Evolutionary conservation across 2,888 invertebrate genomes (phyloP), one percentile per base, ranked within the genome.

Genomic region (Microplitis deprimator): DNA sequence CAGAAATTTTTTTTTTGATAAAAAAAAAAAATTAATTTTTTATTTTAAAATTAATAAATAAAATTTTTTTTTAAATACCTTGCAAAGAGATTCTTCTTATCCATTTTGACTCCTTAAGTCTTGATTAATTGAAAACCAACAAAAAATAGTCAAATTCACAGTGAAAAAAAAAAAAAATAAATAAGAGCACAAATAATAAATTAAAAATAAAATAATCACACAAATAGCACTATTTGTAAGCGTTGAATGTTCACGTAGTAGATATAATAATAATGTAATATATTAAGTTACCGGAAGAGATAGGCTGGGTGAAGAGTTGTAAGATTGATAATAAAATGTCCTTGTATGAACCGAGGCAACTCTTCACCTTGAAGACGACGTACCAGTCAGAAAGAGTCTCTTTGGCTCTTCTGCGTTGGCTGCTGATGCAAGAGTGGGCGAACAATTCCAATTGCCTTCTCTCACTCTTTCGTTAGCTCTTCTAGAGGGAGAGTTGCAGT

Each of bases 401-500:
- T 50, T 73, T 17, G 62, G 74, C 68, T 79, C 60, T 60, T n/a
- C 17, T 40, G 40, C 17, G 38, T 71, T 61, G 71, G 17, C 50
- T 76, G 81, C 73, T 77, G 76, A 75, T 74, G 75, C 69, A 76
- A 77, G 79, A 81, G 79, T 79, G 79, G 80, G 78, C 77, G 79
- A 73, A 76, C 78, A 71, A 78, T 75, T 71, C 50, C 41, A 40
- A 40, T 65, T 65, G 13, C 29, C 17, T 65, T 16, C 41, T 29
- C 29, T 20, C 16, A 50, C 50, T 50, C 50, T 17, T 72, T 40
- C 77, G 76, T 72, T 68, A 68, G 62, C 59, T 72, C 10, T 50
- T 50, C 50, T 50, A 50, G 72, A 74, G 75, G 77, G 64, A 67
- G 50, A 79, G 73, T 13, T 75, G 60, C 38, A 62, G 41, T 68